Percentiles rank a stretch among this genome's conserved stretches.
Evolutionary conservation across 2,888 invertebrate genomes (phyloP).

Genomic region (Priocnemis perturbator): DNA sequence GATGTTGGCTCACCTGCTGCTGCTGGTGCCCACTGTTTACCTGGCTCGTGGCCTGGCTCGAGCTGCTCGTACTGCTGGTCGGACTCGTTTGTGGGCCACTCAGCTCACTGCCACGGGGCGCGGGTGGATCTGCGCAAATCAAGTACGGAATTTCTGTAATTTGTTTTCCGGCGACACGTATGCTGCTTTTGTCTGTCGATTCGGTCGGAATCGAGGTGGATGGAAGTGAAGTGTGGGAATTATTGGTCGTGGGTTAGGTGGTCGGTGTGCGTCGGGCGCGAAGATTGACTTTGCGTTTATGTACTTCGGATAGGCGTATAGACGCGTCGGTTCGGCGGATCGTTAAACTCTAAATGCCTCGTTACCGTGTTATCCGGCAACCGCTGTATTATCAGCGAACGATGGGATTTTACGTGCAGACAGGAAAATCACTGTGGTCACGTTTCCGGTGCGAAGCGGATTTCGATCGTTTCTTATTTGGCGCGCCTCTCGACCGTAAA

Average conservation of each 20-base stretch:
- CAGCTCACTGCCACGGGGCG: conserved; percentile 59
- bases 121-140: conserved; percentile 63
- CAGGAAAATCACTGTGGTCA: conserved; percentile 55
- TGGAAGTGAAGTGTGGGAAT: too few relatives aligned
- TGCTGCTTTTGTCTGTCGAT: too few relatives aligned
- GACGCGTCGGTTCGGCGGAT: too few relatives aligned
- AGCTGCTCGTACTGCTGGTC: conserved; percentile 70
- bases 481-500: conserved; percentile 7
- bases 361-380: conserved; percentile 8
- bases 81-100: conserved; percentile 71
- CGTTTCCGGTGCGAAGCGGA: conserved; percentile 44
- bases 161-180: not conserved
- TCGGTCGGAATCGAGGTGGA: too few relatives aligned
- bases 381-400: conserved; percentile 26
- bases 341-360: too few relatives aligned
- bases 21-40: conserved; percentile 33
- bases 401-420: conserved; percentile 46
- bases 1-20: conserved; percentile 32
- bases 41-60: conserved; percentile 57
- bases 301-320: too few relatives aligned
- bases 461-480: conserved; percentile 14
- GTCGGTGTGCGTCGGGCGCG: too few relatives aligned
- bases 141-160: conserved; percentile 15
- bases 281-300: too few relatives aligned
- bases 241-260: too few relatives aligned